phyloP scores from a whole-genome alignment of 2,888 invertebrate species.

The Exephanes ischioxanthus region DNA sequence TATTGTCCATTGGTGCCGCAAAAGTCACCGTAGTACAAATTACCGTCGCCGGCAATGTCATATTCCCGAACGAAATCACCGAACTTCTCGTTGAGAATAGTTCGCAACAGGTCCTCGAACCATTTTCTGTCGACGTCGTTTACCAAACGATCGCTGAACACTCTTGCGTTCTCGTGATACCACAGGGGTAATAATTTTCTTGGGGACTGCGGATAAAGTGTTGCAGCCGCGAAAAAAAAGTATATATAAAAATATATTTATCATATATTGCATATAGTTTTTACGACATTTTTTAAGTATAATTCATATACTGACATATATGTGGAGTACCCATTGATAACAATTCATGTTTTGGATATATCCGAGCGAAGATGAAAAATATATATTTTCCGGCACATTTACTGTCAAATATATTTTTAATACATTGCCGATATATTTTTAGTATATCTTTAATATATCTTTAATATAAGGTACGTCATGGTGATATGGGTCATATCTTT shows the following conservation, averaged over 20 bases:
- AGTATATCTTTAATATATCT: too few relatives aligned
- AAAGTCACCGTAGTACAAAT: slow-evolving; percentile 90
- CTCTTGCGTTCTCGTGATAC: slow-evolving; percentile 95
- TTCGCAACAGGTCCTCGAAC: slow-evolving; percentile 88
- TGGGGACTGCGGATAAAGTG: slow-evolving; percentile 83
- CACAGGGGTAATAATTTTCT: slow-evolving; percentile 91
- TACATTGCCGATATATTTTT: too few relatives aligned
- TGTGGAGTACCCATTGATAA: too few relatives aligned
- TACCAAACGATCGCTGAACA: slow-evolving; percentile 95
- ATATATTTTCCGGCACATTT: too few relatives aligned
- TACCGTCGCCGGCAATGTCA: slow-evolving; percentile 85
- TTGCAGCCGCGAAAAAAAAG: too few relatives aligned
- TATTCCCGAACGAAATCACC: slow-evolving; percentile 84
- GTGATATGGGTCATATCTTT: too few relatives aligned
- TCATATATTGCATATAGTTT: background rate
- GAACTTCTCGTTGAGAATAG: slow-evolving; percentile 87
- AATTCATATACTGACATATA: too few relatives aligned
- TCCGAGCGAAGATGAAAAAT: too few relatives aligned
- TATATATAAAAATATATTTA: background rate
- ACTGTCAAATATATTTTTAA: too few relatives aligned
- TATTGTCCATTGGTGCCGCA: slow-evolving; percentile 87
- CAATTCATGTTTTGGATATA: too few relatives aligned
- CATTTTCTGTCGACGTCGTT: slow-evolving; percentile 91
- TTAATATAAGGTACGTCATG: too few relatives aligned
- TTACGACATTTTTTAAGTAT: too few relatives aligned